phyloP scores from a whole-genome alignment of 2,113 vertebrate genomes.

The Laterallus jamaicensis region DNA sequence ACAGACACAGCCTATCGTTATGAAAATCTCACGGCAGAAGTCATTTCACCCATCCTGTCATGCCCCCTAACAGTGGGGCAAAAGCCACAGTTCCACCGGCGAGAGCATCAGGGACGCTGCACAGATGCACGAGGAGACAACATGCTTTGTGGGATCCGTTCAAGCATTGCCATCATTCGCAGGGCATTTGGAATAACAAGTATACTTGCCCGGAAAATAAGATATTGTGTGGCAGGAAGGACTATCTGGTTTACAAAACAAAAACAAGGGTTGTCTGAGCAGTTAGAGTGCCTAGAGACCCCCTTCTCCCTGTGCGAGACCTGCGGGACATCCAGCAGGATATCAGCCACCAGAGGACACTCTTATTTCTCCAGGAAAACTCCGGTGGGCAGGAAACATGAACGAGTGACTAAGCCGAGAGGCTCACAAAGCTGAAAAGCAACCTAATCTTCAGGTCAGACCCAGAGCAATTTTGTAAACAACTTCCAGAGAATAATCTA shows the following conservation, averaged over 20 bases:
- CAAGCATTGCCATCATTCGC: fast-evolving
- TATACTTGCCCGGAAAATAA: neutral
- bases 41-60: neutral
- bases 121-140: fast-evolving
- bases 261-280: neutral
- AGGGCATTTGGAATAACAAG: neutral
- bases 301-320: fast-evolving
- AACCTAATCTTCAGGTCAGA: neutral
- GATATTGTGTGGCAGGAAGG: neutral
- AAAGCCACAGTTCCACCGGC: fast-evolving
- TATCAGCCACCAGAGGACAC: slow-evolving; percentile 53
- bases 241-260: neutral
- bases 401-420: neutral
- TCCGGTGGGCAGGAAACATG: neutral
- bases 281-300: neutral
- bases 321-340: neutral
- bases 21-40: neutral
- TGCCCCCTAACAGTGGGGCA: fast-evolving
- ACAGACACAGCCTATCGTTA: neutral
- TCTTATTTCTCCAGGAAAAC: neutral
- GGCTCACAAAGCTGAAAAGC: neutral
- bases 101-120: neutral
- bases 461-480: neutral
- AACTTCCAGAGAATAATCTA: neutral
- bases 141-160: fast-evolving